These are phyloP conservation scores for Prostheceraeus crozeri DNA, from an alignment of 2,888 invertebrate genomes.

Conservation along the genomic window DNA sequence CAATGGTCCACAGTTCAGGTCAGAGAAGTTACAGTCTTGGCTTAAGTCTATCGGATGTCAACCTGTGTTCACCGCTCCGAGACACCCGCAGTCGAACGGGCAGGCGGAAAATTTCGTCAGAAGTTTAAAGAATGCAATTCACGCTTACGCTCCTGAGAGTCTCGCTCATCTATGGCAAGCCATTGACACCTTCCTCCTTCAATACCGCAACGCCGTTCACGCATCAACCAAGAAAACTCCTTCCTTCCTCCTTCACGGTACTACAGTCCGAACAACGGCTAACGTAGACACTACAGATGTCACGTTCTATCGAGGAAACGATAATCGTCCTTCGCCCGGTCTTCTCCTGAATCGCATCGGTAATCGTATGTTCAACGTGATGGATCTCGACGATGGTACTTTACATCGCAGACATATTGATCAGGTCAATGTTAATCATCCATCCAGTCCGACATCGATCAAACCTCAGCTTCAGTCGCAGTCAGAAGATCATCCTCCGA, in stretches of 20 bases:
- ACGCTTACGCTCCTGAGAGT: background rate
- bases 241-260: background rate
- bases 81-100: conserved; percentile 5
- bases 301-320: too few species aligned
- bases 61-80: conserved; percentile 2
- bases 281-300: too few species aligned
- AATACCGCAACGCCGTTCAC: background rate
- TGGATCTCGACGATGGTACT: conserved; percentile 7
- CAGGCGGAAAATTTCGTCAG: conserved; percentile 16
- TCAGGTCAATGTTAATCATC: conserved; percentile 1
- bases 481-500: too few species aligned
- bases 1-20: background rate
- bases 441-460: too few species aligned
- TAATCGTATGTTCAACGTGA: background rate
- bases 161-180: background rate
- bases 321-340: too few species aligned
- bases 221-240: background rate
- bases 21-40: background rate
- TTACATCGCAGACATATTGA: background rate
- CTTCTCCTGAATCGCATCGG: background rate
- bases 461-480: too few species aligned
- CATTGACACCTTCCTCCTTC: background rate
- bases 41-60: background rate
- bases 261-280: too few species aligned
- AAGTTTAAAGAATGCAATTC: background rate